Evolutionary conservation across 30 jellyfish, hydroid and myxozoan genomes (phyloP), one percentile per base, ranked within the genome.

Genomic region (Aurelia sp.): DNA sequence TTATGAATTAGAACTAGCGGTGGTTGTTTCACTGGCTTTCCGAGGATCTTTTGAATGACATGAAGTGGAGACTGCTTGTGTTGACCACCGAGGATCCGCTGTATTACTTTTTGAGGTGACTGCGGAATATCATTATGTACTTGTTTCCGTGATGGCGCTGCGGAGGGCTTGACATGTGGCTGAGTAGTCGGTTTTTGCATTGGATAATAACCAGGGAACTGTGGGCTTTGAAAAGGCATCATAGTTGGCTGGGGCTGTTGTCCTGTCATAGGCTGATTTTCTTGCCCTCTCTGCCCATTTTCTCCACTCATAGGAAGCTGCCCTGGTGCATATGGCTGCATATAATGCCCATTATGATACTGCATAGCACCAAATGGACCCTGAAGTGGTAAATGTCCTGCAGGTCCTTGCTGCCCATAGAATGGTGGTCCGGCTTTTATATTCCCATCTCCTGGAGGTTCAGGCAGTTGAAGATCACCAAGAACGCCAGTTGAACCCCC

Each of bases 401-500:
- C 82, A 4, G 51, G 23, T 19, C 81, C 87, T 73, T 84, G 93
- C 83, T 84, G 93, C 15, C 84, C 77, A 63, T 84, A 84, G 33
- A 44, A 71, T n/a, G 90, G 96, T n/a, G 96, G 96, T 13, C 96
- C 90, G 9, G 86, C 62, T 13, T 44, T 81, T 7, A 62, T 40
- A 35, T 74, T 76, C 16, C 85, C 96, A 57, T 66, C 61, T 48
- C 85, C 92, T 13, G 96, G 92, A 3, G 88, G 96, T 30, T 71
- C 90, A 8, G 96, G 96, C 5, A 88, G 85, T 74, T 88, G 96
- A 31, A 88, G 81, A 64, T 88, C 96, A 6, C 96, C 96, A 19
- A 88, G 89, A 11, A 71, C 61, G 9, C 96, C 96, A 0, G 87
- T 71, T 53, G 96, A 74, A 13, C 90, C 88, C 6, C 89, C 74